Percentiles rank a stretch among this genome's conserved stretches.
Conservation (phyloP, 2,113 vertebrate species). For the Nicator chloris region DNA sequence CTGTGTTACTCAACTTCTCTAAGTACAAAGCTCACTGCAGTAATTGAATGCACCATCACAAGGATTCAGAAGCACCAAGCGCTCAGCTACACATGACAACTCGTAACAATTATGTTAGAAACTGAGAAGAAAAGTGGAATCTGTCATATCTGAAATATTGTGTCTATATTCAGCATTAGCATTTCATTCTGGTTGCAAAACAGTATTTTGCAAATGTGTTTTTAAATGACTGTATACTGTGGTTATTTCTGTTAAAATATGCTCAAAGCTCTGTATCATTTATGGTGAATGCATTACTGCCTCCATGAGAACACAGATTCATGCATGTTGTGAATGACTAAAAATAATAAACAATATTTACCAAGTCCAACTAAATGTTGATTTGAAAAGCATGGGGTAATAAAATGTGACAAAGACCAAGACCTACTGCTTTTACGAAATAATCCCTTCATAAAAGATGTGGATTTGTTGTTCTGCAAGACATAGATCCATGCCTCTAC, state of each 20-base stretch:
- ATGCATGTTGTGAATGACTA: neutral
- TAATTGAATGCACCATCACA: neutral
- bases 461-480: neutral
- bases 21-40: neutral
- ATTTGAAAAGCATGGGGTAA: neutral
- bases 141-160: neutral
- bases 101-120: neutral
- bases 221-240: conserved; percentile 9
- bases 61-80: neutral
- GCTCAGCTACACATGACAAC: neutral
- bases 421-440: neutral
- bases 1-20: neutral
- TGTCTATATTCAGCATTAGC: neutral
- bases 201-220: neutral
- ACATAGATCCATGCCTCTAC: neutral
- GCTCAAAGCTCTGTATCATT: neutral
- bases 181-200: conserved; percentile 20
- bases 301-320: neutral
- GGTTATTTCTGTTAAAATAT: conserved; percentile 28
- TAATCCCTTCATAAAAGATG: neutral
- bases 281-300: neutral
- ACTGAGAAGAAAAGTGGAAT: neutral
- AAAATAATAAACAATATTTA: neutral
- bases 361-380: neutral
- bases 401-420: neutral